Conservation (phyloP, 2,888 invertebrate genomes). For the Harpalus rufipes region DNA sequence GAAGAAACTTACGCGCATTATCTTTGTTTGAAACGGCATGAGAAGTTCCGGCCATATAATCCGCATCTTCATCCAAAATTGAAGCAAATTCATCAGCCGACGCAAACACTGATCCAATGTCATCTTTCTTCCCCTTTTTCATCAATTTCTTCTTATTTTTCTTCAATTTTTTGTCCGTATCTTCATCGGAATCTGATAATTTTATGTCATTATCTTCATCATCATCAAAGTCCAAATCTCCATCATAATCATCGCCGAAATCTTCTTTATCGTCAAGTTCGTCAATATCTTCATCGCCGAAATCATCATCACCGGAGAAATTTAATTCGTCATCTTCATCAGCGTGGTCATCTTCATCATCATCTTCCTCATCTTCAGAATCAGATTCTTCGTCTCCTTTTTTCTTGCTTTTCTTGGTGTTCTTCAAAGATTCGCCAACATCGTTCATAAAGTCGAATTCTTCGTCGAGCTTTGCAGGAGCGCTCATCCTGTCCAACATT, state of each 20-base stretch:
- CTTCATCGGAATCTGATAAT: slow-evolving; percentile 74
- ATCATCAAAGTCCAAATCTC: slow-evolving; percentile 73
- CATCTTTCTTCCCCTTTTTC: slow-evolving; percentile 73
- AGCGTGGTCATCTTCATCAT: slow-evolving; percentile 69
- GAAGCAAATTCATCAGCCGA: slow-evolving; percentile 94
- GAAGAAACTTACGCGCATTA: slow-evolving; percentile 82
- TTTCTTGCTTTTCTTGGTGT: slow-evolving; percentile 50
- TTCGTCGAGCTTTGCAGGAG: slow-evolving; percentile 77
- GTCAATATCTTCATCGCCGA: slow-evolving; percentile 70
- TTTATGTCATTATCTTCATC: slow-evolving; percentile 76
- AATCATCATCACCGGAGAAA: slow-evolving; percentile 77
- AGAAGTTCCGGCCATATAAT: slow-evolving; percentile 79
- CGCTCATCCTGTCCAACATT: slow-evolving; percentile 81
- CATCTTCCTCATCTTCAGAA: slow-evolving; percentile 68
- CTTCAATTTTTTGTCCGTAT: slow-evolving; percentile 67
- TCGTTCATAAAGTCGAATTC: slow-evolving; percentile 85
- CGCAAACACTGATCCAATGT: slow-evolving; percentile 85
- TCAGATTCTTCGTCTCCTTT: slow-evolving; percentile 69
- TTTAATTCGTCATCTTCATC: slow-evolving; percentile 77
- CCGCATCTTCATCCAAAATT: slow-evolving; percentile 88
- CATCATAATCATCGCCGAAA: slow-evolving; percentile 74
- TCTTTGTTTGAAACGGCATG: slow-evolving; percentile 86
- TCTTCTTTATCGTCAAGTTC: slow-evolving; percentile 69
- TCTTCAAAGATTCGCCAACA: slow-evolving; percentile 78
- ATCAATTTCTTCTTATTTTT: slow-evolving; percentile 69